A percentile compares a stretch with the other conserved stretches of the same genome.
phyloP scores from a whole-genome alignment of 23 tunicate genomes.

The Botrylloides violaceus region DNA sequence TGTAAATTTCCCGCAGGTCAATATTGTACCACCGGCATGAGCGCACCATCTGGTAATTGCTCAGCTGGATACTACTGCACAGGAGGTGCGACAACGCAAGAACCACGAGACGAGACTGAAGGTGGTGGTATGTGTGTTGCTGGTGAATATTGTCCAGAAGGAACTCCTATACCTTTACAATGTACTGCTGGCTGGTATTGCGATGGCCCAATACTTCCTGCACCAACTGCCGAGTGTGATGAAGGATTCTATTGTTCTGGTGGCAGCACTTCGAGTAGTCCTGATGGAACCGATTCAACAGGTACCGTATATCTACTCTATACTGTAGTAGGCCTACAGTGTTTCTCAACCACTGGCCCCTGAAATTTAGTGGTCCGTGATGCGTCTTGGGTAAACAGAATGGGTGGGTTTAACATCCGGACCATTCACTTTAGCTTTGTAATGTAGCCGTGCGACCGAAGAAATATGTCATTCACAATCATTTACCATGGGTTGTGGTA shows the following conservation, averaged over 20 bases:
- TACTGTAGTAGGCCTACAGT: too few species aligned
- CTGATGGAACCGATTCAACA: slow-evolving; percentile 59
- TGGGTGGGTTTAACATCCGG: too few species aligned
- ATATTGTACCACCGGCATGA: slow-evolving; percentile 35
- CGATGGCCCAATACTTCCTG: slow-evolving; percentile 6
- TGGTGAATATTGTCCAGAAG: slow-evolving; percentile 73
- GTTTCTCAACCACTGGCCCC: too few species aligned
- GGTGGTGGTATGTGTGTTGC: slow-evolving; percentile 62
- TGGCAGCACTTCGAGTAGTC: slow-evolving; percentile 30
- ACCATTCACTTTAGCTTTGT: too few species aligned
- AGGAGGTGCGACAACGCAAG: slow-evolving; percentile 23
- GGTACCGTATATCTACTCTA: slow-evolving; percentile 30
- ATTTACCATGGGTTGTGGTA: too few species aligned
- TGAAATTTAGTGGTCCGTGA: too few species aligned
- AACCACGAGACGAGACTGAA: slow-evolving; percentile 29
- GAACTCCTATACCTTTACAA: slow-evolving; percentile 36
- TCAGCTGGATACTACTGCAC: slow-evolving; percentile 66
- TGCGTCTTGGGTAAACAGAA: too few species aligned
- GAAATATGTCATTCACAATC: too few species aligned
- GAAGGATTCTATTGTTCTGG: slow-evolving; percentile 73
- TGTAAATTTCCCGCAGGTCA: slow-evolving; percentile 44
- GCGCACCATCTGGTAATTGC: slow-evolving; percentile 44
- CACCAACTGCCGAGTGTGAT: slow-evolving; percentile 41
- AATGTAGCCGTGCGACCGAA: too few species aligned
- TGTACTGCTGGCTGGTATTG: slow-evolving; percentile 76